phyloP scores from a whole-genome alignment of 2,888 invertebrate species.

The Ashinkailepas kermadecensis region DNA sequence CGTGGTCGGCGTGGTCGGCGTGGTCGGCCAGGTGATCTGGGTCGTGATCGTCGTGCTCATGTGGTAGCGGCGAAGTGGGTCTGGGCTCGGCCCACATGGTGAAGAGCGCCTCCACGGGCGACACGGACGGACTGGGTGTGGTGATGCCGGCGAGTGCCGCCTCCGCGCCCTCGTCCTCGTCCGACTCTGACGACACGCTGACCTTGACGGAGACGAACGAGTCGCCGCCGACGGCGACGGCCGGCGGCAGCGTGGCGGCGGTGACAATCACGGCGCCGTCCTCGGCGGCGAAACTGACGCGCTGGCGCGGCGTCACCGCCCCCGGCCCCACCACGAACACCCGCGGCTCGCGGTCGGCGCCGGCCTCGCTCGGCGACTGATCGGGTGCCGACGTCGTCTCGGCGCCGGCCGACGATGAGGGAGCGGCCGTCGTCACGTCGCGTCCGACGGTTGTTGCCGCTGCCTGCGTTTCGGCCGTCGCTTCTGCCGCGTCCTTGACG shows the following conservation, averaged over 20 bases:
- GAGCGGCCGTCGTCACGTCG: background rate
- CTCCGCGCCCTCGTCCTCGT: background rate
- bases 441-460: background rate
- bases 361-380: background rate
- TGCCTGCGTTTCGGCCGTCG: background rate
- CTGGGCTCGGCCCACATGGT: conserved; percentile 1
- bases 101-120: conserved; percentile 15
- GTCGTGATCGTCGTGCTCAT: background rate
- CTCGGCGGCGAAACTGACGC: background rate
- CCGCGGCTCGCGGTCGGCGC: background rate
- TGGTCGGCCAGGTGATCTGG: background rate
- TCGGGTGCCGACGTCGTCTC: background rate
- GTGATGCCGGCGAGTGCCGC: background rate
- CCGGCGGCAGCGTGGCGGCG: conserved; percentile 12
- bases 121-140: background rate
- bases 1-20: background rate
- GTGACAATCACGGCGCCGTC: conserved; percentile 4
- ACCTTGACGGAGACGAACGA: conserved; percentile 19
- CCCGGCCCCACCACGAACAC: background rate
- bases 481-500: background rate
- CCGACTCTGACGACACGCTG: background rate
- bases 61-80: background rate
- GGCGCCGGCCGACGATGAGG: background rate
- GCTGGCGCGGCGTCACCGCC: background rate
- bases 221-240: too few species aligned